Base-by-base conservation (phyloP, 30 jellyfish, hydroid and myxozoan genomes). In the Aurelia coerulea region DNA sequence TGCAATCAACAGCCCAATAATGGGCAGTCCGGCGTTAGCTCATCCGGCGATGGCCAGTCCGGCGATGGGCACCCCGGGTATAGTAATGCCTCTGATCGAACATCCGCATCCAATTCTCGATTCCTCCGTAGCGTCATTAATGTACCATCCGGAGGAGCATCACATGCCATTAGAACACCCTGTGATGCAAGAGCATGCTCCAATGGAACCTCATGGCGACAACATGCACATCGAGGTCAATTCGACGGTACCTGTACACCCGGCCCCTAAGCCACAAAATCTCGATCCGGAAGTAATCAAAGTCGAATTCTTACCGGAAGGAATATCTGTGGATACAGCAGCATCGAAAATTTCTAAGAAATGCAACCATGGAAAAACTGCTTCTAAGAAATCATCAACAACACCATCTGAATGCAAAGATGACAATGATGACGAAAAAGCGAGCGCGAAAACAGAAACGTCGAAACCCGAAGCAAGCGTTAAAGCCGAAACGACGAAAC, bases 221-320 rank as follows among this genome's bases (percentile, higher is more conserved):
- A 53, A 35, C 56, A 73, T 84, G 93, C 93, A 84, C 31, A 84
- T 84, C 68, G 83, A 84, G 59, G 88, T 84, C 49, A 84, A 84
- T 42, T 86, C 95, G 1, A 49, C 95, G 3, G 54, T 70, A 32
- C 95, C 95, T 7, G 81, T 54, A 2, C 73, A 73, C 19, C 83
- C 74, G 41, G 90, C 96, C 32, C 90, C 87, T 49, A 88, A 88
- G 37, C 90, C 92, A 2, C 88, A 79, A 73, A 82, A 79, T 49
- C 71, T 75, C n/a, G 96, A 94, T 17, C 92, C 99, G 15, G 99
- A 94, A 50, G 91, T 94, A 19, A 85, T 94, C 80, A 94, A 94
- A 78, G 99, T 94, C n/a, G 99, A 94, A 39, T 94, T 94, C 68
- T 80, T 94, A 29, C 97, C 99, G 3, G 99, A 94, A 33, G 99